Base-by-base conservation (phyloP, 2,797 vertebrate species). In the Danio albolineatus region DNA sequence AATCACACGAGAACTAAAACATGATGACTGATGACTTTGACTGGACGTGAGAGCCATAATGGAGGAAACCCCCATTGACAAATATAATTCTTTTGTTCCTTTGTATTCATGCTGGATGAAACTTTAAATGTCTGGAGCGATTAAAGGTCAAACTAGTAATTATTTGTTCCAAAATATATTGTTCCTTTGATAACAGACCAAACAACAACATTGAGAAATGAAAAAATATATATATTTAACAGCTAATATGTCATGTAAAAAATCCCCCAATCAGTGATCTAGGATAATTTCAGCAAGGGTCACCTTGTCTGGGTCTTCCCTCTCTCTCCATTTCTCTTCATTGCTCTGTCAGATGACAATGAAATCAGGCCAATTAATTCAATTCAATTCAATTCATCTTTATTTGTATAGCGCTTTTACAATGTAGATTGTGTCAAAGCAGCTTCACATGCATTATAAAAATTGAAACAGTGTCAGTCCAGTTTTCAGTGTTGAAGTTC, bases 341-440 rank as follows among this genome's bases (percentile, higher is more conserved):
- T 13, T 36, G 36, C 43, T 64, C 77, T 80, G 72, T 82, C 80
- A 87, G 88, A 88, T 89, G 90, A 91, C 88, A 91, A 88, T 89
- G 80, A 57, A 90, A 91, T 89, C 85, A 82, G 71, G 83, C 88
- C 91, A 92, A 92, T 93, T 90, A 90, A 91, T n/a, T n/a, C n/a
- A n/a, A n/a, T n/a, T n/a, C n/a, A n/a, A n/a, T n/a, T n/a, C n/a
- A n/a, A n/a, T n/a, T n/a, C n/a, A n/a, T n/a, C n/a, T n/a, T n/a
- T n/a, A n/a, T n/a, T n/a, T n/a, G n/a, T n/a, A n/a, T n/a, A n/a
- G n/a, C n/a, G n/a, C n/a, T n/a, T n/a, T n/a, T n/a, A n/a, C n/a
- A n/a, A n/a, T n/a, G n/a, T n/a, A n/a, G n/a, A n/a, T n/a, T n/a
- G n/a, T n/a, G n/a, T n/a, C n/a, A n/a, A n/a, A n/a, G n/a, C n/a